Percentiles rank a stretch among this genome's conserved stretches.
phyloP scores from a whole-genome alignment of 2,113 vertebrate genomes.

The Willisornis vidua region DNA sequence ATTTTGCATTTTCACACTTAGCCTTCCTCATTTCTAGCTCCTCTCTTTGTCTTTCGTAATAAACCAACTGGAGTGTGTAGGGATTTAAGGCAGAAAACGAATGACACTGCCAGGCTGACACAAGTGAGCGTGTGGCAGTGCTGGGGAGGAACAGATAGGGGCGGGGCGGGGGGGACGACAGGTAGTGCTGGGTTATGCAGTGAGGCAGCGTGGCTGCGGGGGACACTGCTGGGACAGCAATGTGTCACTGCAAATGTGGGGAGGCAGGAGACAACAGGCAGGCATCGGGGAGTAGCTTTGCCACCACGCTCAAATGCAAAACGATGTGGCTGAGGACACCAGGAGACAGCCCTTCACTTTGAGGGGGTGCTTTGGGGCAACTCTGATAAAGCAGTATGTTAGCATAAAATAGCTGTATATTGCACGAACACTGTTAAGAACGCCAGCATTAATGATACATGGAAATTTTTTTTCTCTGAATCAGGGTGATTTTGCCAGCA shows the following conservation, averaged over 20 bases:
- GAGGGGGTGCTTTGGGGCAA: neutral
- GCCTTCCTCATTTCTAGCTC: neutral
- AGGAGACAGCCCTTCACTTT: neutral
- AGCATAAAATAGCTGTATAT: neutral
- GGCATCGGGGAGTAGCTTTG: neutral
- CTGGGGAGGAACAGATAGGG: neutral
- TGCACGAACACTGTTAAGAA: fast-evolving
- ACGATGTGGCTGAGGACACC: neutral
- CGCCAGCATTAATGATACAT: neutral
- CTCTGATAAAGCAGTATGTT: neutral
- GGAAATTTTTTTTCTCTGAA: neutral
- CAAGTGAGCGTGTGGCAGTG: neutral
- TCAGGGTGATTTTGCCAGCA: neutral
- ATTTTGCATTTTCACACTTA: neutral
- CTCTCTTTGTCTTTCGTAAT: neutral
- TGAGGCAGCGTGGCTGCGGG: neutral
- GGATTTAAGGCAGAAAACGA: neutral
- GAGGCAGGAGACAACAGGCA: neutral
- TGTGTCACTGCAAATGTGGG: neutral
- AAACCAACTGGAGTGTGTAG: neutral
- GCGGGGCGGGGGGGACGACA: neutral
- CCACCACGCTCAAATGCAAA: neutral
- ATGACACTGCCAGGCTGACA: neutral
- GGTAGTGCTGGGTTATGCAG: neutral
- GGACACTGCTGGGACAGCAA: neutral